Evolutionary conservation across 2,113 vertebrate species (phyloP), one percentile per base, ranked within the genome.

Genomic region (Vireo altiloquus): DNA sequence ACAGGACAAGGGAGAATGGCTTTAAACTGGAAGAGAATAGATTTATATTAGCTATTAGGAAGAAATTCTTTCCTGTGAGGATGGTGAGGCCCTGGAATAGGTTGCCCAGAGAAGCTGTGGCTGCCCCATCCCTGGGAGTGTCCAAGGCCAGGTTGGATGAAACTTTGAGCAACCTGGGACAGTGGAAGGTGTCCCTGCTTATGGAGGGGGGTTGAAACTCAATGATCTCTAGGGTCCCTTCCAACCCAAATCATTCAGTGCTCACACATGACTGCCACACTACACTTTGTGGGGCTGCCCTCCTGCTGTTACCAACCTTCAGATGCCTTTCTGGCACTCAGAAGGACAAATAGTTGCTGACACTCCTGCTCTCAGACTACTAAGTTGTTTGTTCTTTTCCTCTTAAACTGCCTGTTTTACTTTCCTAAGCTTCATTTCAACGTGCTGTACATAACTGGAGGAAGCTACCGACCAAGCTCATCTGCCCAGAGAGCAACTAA

Each of bases 101-200:
- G 30, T 1, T 57, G 15, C 10, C 11, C 25, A 8, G 53, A 52
- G 61, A 59, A 59, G 21, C 35, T 76, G 25, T 50, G 13, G 8
- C 16, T 57, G 52, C 10, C 8, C 8, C 27, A 28, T 17, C 19
- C 47, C 17, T 56, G 25, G 17, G 61, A 63, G 17, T 28, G 10
- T 23, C 7, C 31, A 33, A 23, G 21, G 10, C 18, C 35, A 20
- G 20, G 10, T 4, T 82, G 40, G 40, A 15, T 19, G 17, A 47
- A 1, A 3, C 30, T 61, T 23, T 1, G 23, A 23, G 22, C 7
- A 61, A 5, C 10, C 30, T 69, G 54, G 17, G 1, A 0, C 11
- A 13, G 14, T 54, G 40, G 18, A 49, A 82, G 14, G 4, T 53
- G 39, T 35, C 9, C 16, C 53, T 75, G 53, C 16, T 20, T 9